Base-by-base conservation (phyloP, 2,797 vertebrate genomes). In the Diceros bicornis region DNA sequence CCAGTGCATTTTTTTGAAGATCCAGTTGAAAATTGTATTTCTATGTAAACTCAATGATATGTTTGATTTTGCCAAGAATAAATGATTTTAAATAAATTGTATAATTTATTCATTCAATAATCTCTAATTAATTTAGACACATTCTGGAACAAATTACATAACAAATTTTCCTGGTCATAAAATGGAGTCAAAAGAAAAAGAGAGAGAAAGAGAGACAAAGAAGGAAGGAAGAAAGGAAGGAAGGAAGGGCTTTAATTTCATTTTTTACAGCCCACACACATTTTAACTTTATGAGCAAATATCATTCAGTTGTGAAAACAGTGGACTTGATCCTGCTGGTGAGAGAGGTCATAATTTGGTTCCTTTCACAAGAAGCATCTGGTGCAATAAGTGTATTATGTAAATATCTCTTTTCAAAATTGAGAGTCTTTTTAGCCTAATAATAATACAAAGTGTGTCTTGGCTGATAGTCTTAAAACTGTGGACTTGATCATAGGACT, bases 21-120 rank as follows among this genome's bases (percentile, higher is more conserved):
- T 98, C 93, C 96, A 91, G 27, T 98, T 97, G 93, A 97, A 98
- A 98, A 97, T 87, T 98, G 98, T 99, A 98, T 99, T 98, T 99
- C 98, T 99, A 98, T 99, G 98, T 99, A 98, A 98, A 97, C 98
- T 98, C 97, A 98, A 98, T 97, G 96, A 98, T 98, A 98, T 97
- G 98, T 98, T 98, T 98, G 98, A 98, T 98, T 99, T 99, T 99
- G 94, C 98, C 93, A 96, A 98, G 94, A 99, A 99, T 99, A 99
- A 99, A 99, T 98, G 97, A 98, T 99, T 99, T 98, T 98, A 98
- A 98, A 98, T 98, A 99, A 98, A 75, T 97, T 85, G 44, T 84
- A 68, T 96, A 95, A 88, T 86, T 69, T 89, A n/a, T 89, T 98
- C 50, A 94, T 98, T 99, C 50, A 37, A 89, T 91, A 55, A 83